Conservation (phyloP, 2,888 invertebrate species). For the Pelosia muscerda region DNA sequence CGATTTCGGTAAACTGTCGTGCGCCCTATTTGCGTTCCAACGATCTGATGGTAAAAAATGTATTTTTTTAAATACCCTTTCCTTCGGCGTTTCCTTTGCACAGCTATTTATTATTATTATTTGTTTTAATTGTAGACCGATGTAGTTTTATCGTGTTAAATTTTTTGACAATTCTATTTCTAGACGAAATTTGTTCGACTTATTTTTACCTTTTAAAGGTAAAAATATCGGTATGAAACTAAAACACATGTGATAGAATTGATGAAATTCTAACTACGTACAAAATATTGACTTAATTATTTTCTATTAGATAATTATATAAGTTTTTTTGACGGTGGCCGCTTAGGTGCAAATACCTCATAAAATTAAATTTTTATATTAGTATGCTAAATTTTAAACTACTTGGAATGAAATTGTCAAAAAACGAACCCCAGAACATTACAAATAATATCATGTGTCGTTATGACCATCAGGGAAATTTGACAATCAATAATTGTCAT, state of each 20-base stretch:
- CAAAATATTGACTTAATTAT: conserved; percentile 8
- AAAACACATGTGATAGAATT: conserved; percentile 13
- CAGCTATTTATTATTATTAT: conserved; percentile 51
- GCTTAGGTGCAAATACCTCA: neutral
- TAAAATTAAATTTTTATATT: neutral
- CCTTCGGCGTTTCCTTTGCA: conserved; percentile 47
- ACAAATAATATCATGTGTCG: conserved; percentile 18
- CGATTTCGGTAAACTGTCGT: conserved; percentile 65
- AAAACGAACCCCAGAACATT: conserved; percentile 24
- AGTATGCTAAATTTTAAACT: neutral
- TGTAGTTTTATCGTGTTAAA: conserved; percentile 45
- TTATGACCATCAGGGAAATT: conserved; percentile 2
- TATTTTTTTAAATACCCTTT: conserved; percentile 48
- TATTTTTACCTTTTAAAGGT: conserved; percentile 12
- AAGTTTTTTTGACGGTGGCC: neutral
- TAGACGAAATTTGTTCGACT: neutral
- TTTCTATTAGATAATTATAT: neutral
- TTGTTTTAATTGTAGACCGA: conserved; percentile 46
- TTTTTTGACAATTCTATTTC: conserved; percentile 47
- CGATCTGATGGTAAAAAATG: conserved; percentile 68
- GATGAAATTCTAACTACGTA: conserved; percentile 9
- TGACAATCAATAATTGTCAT: conserved; percentile 25
- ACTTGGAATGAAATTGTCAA: conserved; percentile 39
- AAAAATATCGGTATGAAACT: conserved; percentile 9
- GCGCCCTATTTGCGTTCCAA: conserved; percentile 58